A percentile compares a stretch with the other conserved stretches of the same genome.
Conservation (phyloP, 2,113 vertebrate genomes). For the Saccopteryx leptura region DNA sequence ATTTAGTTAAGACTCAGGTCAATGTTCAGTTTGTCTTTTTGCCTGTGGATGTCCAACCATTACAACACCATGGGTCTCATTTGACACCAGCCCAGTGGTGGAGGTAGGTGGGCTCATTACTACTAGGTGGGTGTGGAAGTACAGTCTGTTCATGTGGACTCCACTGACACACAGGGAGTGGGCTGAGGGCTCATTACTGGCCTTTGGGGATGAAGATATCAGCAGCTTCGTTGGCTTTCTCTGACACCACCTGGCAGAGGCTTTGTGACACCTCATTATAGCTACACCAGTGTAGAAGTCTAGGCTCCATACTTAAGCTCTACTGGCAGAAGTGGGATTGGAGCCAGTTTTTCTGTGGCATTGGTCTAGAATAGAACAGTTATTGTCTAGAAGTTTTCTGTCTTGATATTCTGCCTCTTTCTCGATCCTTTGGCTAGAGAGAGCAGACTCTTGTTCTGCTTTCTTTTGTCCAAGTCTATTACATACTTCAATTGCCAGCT, state of each 20-base stretch:
- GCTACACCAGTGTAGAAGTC: background rate
- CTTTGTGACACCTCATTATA: background rate
- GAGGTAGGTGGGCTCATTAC: background rate
- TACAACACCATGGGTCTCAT: background rate
- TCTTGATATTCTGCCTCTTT: background rate
- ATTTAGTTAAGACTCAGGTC: background rate
- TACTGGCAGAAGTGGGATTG: background rate
- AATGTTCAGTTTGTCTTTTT: background rate
- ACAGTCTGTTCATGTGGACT: background rate
- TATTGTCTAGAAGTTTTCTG: background rate
- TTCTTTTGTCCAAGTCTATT: background rate
- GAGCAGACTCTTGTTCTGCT: background rate
- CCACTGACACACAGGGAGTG: background rate
- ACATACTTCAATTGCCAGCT: background rate
- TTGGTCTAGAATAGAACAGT: background rate
- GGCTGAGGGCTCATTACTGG: background rate
- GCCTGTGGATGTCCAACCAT: background rate
- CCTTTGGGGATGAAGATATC: background rate
- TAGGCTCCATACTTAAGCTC: background rate
- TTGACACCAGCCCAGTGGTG: background rate
- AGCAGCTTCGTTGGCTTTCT: background rate
- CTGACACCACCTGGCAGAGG: background rate
- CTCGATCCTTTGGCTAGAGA: background rate
- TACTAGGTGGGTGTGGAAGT: background rate
- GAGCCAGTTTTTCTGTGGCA: background rate